A percentile compares a stretch with the other conserved stretches of the same genome.
Evolutionary conservation across 2,797 vertebrate species (phyloP).

Genomic region (Myioborus melanocephalus): DNA sequence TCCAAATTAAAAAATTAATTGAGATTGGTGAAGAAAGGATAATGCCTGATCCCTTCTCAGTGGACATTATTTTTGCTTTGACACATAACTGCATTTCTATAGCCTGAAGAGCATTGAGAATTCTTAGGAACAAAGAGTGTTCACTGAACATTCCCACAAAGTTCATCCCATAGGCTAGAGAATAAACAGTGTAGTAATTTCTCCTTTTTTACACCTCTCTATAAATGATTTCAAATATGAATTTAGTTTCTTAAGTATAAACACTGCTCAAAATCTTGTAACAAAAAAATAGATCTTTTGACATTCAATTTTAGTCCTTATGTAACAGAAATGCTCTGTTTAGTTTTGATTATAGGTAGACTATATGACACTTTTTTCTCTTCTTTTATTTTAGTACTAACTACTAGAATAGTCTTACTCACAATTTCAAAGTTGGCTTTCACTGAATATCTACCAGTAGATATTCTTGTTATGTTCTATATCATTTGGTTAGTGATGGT

Average conservation of each 20-base stretch:
- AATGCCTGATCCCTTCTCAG: not conserved
- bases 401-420: not conserved
- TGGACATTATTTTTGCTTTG: not conserved
- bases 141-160: not conserved
- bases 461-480: not conserved
- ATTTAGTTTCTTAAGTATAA: not conserved
- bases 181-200: not conserved
- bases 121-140: not conserved
- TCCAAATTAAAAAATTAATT: slow-evolving; percentile 18
- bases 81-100: not conserved
- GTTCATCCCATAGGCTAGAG: not conserved
- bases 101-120: not conserved
- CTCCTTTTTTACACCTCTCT: not conserved
- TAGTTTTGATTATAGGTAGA: not conserved
- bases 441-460: not conserved
- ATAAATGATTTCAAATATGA: not conserved
- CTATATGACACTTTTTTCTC: not conserved
- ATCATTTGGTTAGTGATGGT: not conserved
- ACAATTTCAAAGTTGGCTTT: not conserved
- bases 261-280: not conserved
- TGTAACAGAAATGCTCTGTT: not conserved
- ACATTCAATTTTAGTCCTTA: not conserved
- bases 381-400: not conserved
- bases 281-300: not conserved
- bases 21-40: not conserved